Base-by-base conservation (phyloP, 2,888 invertebrate species). In the Deroplatys truncata region DNA sequence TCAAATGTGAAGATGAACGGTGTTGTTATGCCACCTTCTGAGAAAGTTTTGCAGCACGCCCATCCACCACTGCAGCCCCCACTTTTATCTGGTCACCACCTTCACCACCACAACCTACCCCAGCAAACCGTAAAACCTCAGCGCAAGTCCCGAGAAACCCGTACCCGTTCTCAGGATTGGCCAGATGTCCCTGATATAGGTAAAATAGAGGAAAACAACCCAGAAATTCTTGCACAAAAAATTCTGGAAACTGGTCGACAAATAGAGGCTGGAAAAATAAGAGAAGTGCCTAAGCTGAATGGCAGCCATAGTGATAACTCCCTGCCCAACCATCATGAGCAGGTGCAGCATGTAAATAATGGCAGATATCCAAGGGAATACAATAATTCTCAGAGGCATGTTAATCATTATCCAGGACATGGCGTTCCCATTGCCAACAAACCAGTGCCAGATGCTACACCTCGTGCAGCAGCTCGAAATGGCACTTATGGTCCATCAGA, bases 141-240 rank as follows among this genome's bases (percentile, higher is more conserved):
- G 0, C 94, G 97, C 49, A 96, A 96, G 92, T 95, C 94, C 90
- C 94, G 96, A 28, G 97, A 97, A 91, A 96, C 96, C 92, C 95
- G 98, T 28, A 96, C 97, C 10, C 95, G 98, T 4, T 97, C 98
- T 0, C 98, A 98, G 92, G 98, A 98, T 92, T 98, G 98, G 98
- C 98, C 98, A 0, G 98, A 98, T 92, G 97, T 98, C 56, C 98
- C 98, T 2, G 98, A 98, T 92, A 96, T 98, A 88, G 97, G 97
- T 1, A 98, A 98, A 93, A 98, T 98, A 90, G 97, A 98, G 92
- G 98, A 98, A 93, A 98, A 98, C 93, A 98, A 98, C 94, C 98
- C 98, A 0, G 98, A 98, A 93, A 95, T 98, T 88, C 94, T 98
- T 89, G 98, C 98, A 0, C 97, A 97, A 93, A 98, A 98, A 93